Conservation (phyloP, 2,113 vertebrate genomes). For the Mesoclemmys tuberculata region DNA sequence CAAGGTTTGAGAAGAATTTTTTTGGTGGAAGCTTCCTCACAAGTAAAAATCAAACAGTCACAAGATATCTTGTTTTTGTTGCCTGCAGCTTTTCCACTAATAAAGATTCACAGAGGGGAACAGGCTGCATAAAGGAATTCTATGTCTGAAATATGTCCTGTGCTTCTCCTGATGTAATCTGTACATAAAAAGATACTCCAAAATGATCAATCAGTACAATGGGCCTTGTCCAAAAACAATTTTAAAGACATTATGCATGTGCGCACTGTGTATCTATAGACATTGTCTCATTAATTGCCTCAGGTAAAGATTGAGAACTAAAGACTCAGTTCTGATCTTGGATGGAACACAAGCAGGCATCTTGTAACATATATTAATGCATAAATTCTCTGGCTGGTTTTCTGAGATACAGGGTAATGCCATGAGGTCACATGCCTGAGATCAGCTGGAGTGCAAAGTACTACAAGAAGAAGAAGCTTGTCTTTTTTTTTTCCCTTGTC, state of each 20-base stretch:
- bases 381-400: neutral
- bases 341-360: rapidly evolving
- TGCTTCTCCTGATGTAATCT: neutral
- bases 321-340: neutral
- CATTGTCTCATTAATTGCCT: rapidly evolving
- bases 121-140: neutral
- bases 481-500: neutral
- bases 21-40: conserved; percentile 21
- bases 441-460: rapidly evolving
- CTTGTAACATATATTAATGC: rapidly evolving
- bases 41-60: conserved; percentile 14
- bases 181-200: neutral
- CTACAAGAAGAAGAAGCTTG: neutral
- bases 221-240: neutral
- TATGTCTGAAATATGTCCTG: neutral
- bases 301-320: neutral
- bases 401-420: rapidly evolving
- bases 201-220: neutral
- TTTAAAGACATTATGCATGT: neutral
- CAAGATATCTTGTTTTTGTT: conserved; percentile 1
- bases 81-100: conserved; percentile 32
- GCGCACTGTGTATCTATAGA: neutral
- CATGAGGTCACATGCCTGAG: neutral
- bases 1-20: conserved; percentile 28
- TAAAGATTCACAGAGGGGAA: conserved; percentile 24